These are phyloP conservation scores for Periplaneta americana DNA, from an alignment of 1,140 invertebrate species.

Conservation along the genomic window DNA sequence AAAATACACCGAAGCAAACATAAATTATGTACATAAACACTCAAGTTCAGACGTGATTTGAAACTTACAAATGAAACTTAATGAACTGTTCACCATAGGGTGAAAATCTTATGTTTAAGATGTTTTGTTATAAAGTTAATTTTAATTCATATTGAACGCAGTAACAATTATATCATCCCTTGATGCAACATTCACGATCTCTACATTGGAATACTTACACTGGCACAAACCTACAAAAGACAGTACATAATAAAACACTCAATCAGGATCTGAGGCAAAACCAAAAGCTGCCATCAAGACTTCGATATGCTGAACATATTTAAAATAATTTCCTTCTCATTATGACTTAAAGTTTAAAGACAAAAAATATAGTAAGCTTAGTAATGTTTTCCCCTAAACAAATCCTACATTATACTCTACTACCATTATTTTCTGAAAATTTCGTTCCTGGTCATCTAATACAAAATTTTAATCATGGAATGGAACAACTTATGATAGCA, in stretches of 20 bases:
- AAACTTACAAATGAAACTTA: neutral
- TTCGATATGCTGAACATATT: neutral
- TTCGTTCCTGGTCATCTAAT: neutral
- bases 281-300: neutral
- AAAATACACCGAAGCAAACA: neutral
- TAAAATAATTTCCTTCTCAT: neutral
- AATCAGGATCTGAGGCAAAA: neutral
- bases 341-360: neutral
- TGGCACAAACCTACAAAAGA: neutral
- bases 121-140: neutral
- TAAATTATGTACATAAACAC: neutral
- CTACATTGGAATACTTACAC: neutral
- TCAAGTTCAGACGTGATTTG: neutral
- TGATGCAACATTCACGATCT: neutral
- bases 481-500: too few species aligned
- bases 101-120: neutral
- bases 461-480: too few species aligned
- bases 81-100: neutral
- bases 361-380: too few species aligned
- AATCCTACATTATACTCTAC: neutral
- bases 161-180: neutral
- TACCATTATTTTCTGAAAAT: neutral
- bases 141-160: neutral
- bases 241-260: neutral
- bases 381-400: too few species aligned